Evolutionary conservation across 2,888 invertebrate species (phyloP).

Genomic region (Callinectes sapidus): DNA sequence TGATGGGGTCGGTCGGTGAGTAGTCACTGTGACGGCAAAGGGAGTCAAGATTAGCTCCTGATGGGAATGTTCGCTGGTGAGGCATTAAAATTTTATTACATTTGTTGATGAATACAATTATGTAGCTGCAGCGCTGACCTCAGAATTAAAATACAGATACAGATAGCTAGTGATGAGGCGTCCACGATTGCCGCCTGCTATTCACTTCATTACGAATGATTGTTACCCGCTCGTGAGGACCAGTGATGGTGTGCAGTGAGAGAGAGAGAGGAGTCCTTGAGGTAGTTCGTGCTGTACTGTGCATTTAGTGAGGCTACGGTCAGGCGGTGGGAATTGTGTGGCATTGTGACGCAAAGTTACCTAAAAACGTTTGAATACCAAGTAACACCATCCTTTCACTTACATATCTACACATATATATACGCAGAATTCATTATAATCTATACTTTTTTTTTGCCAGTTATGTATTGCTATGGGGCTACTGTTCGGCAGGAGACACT

Average conservation of each 20-base stretch:
- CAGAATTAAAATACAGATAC: background rate
- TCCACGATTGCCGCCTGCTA: background rate
- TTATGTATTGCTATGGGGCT: background rate
- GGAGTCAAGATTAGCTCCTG: background rate
- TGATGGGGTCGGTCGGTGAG: background rate
- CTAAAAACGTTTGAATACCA: background rate
- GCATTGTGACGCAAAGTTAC: background rate
- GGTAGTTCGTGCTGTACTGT: background rate
- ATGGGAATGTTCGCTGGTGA: background rate
- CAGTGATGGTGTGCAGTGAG: background rate
- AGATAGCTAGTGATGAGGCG: background rate
- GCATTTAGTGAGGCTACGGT: background rate
- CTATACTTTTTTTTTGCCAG: background rate
- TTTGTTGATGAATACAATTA: background rate
- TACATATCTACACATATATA: background rate
- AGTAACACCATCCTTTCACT: background rate
- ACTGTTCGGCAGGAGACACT: background rate
- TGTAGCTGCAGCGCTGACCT: background rate
- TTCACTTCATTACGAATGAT: background rate
- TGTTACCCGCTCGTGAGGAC: background rate
- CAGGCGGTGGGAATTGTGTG: background rate
- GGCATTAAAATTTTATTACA: constrained; percentile 13
- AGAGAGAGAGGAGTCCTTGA: background rate
- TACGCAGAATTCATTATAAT: background rate
- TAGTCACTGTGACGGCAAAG: background rate